Percentiles rank a stretch among this genome's conserved stretches.
phyloP scores from a whole-genome alignment of 2,113 vertebrate genomes.

The Urocolius indicus region DNA sequence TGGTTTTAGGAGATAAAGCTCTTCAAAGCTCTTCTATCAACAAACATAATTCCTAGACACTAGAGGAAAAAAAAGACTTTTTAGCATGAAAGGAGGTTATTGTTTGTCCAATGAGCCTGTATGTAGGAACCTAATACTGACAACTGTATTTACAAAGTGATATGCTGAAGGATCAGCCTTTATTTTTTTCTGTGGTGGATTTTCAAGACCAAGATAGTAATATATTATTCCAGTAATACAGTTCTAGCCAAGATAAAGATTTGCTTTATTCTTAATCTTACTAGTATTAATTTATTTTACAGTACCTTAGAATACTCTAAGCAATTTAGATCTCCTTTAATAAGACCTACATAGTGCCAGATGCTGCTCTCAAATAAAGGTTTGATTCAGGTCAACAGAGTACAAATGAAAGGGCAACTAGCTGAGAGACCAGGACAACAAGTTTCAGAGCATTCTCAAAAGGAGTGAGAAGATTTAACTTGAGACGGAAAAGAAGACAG shows the following conservation, averaged over 20 bases:
- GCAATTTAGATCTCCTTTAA: conserved; percentile 2
- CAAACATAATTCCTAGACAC: not conserved
- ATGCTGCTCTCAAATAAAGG: conserved; percentile 18
- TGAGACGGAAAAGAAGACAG: not conserved
- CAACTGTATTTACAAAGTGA: conserved; percentile 31
- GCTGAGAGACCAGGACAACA: not conserved
- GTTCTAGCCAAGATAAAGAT: conserved; percentile 15
- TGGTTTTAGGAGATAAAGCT: conserved; percentile 46
- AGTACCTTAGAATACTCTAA: not conserved
- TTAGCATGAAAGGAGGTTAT: conserved; percentile 36
- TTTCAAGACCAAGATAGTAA: not conserved
- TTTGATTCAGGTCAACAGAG: not conserved
- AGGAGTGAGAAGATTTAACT: not conserved
- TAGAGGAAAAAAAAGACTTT: not conserved
- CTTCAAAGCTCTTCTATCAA: conserved; percentile 47
- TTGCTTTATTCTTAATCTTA: conserved; percentile 43
- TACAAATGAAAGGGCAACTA: not conserved
- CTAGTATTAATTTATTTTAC: conserved; percentile 49
- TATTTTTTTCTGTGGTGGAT: not conserved
- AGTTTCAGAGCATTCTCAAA: not conserved
- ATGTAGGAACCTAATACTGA: conserved; percentile 23
- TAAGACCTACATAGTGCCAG: not conserved
- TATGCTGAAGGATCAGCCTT: conserved; percentile 13
- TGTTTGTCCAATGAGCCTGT: not conserved
- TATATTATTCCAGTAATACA: conserved; percentile 9